Conservation (phyloP, 2,797 vertebrate genomes). For the Cheirogaleus major region DNA sequence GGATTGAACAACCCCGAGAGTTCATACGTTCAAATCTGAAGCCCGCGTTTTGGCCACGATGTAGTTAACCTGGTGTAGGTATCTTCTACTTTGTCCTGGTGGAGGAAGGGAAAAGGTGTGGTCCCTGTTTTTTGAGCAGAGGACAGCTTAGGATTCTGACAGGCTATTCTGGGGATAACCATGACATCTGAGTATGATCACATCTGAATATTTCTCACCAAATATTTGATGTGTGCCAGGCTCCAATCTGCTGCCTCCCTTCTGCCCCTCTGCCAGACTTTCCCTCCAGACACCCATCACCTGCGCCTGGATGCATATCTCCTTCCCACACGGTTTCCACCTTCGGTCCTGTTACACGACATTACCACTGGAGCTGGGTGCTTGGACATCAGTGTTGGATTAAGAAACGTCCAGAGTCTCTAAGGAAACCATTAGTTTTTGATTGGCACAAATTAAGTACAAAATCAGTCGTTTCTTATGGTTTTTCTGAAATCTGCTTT, state of each 20-base stretch:
- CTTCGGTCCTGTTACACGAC: neutral
- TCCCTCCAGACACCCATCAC: neutral
- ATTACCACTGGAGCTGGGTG: neutral
- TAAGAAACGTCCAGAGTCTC: neutral
- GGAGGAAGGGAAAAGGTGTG: neutral
- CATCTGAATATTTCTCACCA: neutral
- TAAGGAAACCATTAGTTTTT: slow-evolving; percentile 27
- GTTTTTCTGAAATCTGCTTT: neutral
- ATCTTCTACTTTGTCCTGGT: neutral
- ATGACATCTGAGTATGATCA: neutral
- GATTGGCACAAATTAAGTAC: neutral
- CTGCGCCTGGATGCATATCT: neutral
- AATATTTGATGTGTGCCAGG: neutral
- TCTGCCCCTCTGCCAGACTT: neutral
- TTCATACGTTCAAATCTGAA: neutral
- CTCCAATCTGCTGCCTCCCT: neutral
- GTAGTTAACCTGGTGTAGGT: neutral
- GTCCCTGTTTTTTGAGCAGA: neutral
- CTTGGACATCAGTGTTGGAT: neutral
- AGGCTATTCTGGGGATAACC: neutral
- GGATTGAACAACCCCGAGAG: neutral
- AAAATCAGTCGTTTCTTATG: neutral
- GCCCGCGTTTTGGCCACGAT: rapidly evolving
- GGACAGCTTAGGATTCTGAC: neutral
- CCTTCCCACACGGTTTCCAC: neutral